Evolutionary conservation across 2,888 invertebrate genomes (phyloP).

Genomic region (Lamellibrachia columna): DNA sequence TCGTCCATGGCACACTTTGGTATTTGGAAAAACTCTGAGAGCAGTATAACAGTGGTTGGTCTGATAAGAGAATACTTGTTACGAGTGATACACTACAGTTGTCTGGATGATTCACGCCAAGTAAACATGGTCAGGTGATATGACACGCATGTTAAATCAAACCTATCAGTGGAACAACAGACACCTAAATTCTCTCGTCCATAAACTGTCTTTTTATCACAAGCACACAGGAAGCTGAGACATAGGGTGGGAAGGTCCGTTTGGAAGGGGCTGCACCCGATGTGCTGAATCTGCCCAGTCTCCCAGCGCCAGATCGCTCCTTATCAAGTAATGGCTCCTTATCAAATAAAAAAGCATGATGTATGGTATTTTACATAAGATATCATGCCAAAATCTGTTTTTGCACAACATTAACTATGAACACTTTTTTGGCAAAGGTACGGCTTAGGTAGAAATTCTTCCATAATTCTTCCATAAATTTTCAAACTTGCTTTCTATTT

Average conservation of each 20-base stretch:
- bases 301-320: not conserved
- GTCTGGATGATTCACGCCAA: not conserved
- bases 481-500: not conserved
- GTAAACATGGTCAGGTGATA: not conserved
- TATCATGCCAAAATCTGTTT: not conserved
- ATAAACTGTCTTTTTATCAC: not conserved
- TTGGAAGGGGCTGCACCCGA: not conserved
- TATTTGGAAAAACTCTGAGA: not conserved
- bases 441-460: not conserved
- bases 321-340: not conserved
- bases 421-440: not conserved
- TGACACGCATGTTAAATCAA: not conserved
- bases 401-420: not conserved
- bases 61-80: not conserved
- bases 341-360: not conserved
- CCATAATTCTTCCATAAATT: not conserved
- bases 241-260: not conserved
- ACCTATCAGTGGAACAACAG: not conserved
- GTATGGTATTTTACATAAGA: not conserved
- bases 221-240: not conserved
- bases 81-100: not conserved
- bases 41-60: not conserved
- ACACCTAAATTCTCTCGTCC: conserved; percentile 10
- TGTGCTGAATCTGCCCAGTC: not conserved
- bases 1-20: not conserved